Evolutionary conservation across 2,888 invertebrate species (phyloP), one percentile per base, ranked within the genome.

Genomic region (Oligia strigilis): DNA sequence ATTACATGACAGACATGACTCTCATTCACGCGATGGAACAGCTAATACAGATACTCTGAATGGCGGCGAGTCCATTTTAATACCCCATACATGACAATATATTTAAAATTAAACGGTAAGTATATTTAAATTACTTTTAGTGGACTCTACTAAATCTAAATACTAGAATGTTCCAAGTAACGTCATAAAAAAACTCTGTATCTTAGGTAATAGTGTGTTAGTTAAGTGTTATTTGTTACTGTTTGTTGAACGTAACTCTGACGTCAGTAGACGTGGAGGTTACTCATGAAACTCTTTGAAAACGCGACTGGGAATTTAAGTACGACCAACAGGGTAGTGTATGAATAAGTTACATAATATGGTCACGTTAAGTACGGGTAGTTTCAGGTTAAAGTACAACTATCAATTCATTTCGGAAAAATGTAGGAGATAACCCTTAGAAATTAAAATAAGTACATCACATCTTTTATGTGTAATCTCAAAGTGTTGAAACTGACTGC

Each of bases 161-260:
- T 78, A 78, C 83, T 86, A 87, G 86, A 88, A 88, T 86, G 84
- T 82, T 86, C 49, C 76, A 82, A 88, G 82, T 89, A 75, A 83
- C 40, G n/a, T 77, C 75, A 74, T 70, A 78, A 72, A 49, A 77
- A 82, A 87, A 83, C 69, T 72, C 66, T 73, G 67, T 78, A 67
- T 64, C 65, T 75, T 72, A 73, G 2, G 62, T 80, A 67, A 73
- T 72, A 72, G 75, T 77, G 67, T 36, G 60, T 75, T 67, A 74
- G 69, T 69, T 65, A 36, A 64, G 14, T 69, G 49, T 58, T 64
- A 43, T 75, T 72, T 62, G 29, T 71, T 77, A 72, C 55, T 29
- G 73, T 73, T 81, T 76, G 76, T 75, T 67, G 14, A 78, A 60
- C 36, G 46, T 43, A 62, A 72, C 82, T 78, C 43, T 86, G 75